Base-by-base conservation (phyloP, 2,888 invertebrate species). In the Tortrix viridana region DNA sequence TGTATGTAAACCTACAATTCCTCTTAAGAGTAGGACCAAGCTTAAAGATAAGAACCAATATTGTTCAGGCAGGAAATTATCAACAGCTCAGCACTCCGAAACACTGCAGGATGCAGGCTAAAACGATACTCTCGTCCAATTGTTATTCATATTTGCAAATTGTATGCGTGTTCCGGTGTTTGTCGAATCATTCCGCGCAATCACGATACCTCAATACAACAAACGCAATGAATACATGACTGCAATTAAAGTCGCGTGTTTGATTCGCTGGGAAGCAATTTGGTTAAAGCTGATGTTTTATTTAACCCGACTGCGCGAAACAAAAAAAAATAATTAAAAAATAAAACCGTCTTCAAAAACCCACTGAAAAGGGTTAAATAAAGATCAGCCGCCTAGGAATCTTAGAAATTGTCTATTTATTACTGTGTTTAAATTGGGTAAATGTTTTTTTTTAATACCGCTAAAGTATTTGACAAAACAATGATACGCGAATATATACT, bases 111-210 rank as follows among this genome's bases (percentile, higher is more conserved):
- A 22, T 52, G 46, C 19, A 38, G 18, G 16, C 1, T 19, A 38
- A 22, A 12, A 26, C 44, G 37, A 32, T 14, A 52, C 59, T 47
- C 56, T 66, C 48, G 37, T 37, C 64, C 71, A 65, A 74, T 81
- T 77, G 74, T 72, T 77, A 83, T 83, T 83, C 81, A 82, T 79
- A 80, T 77, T 81, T 82, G 81, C 80, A 82, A 83, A 83, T 83
- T 65, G 79, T 79, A 82, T 82, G 81, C 81, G 75, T 78, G 74
- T 75, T 74, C 68, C 47, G 41, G 73, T 79, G 77, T 80, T 80
- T 81, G 78, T 73, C 63, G 70, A 74, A 75, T 77, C 74, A 77
- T 76, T 77, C 76, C 67, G 64, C 70, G 71, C 80, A 81, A 81
- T 81, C 80, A 80, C 77, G 74, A 73, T 73, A 77, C 71, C 71